phyloP scores from a whole-genome alignment of 2,888 invertebrate species.

The Chymomyza caudatula region DNA sequence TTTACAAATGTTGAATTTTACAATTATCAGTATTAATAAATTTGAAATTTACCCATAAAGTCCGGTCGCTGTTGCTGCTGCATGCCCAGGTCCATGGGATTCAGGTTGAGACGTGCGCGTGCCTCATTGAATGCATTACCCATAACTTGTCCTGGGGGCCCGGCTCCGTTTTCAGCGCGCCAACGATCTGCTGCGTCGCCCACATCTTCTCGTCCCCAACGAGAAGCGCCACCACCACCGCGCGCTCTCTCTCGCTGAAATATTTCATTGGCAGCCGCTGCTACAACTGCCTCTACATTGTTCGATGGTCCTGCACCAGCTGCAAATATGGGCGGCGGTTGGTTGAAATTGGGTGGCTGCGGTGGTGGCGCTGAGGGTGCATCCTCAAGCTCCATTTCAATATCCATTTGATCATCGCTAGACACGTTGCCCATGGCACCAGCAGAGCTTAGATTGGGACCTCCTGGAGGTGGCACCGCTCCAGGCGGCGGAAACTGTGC shows the following conservation, averaged over 20 bases:
- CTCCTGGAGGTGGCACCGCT: conserved; percentile 57
- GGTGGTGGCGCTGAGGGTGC: conserved; percentile 39
- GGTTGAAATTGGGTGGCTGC: conserved; percentile 77
- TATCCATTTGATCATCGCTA: conserved; percentile 88
- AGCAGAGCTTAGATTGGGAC: conserved; percentile 32
- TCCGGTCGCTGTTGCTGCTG: conserved; percentile 61
- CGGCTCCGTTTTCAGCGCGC: conserved; percentile 60
- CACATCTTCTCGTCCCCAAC: conserved; percentile 78
- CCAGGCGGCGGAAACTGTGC: conserved; percentile 72
- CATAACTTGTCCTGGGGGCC: conserved; percentile 9
- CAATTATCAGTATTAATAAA: not conserved
- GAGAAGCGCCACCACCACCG: conserved; percentile 48
- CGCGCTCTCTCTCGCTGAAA: conserved; percentile 70
- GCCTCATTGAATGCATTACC: conserved; percentile 53
- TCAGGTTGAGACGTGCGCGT: conserved; percentile 61
- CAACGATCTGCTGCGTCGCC: conserved; percentile 56
- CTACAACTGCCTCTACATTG: conserved; percentile 46
- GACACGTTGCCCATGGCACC: conserved; percentile 63
- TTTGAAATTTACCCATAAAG: conserved; percentile 65
- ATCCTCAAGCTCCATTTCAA: conserved; percentile 84
- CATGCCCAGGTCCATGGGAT: conserved; percentile 65
- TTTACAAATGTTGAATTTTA: not conserved
- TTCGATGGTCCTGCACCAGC: conserved; percentile 45
- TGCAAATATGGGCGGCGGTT: conserved; percentile 76
- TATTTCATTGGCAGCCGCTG: conserved; percentile 47